Conservation (phyloP, 2,888 invertebrate species). For the Caenorhabditis afra region DNA sequence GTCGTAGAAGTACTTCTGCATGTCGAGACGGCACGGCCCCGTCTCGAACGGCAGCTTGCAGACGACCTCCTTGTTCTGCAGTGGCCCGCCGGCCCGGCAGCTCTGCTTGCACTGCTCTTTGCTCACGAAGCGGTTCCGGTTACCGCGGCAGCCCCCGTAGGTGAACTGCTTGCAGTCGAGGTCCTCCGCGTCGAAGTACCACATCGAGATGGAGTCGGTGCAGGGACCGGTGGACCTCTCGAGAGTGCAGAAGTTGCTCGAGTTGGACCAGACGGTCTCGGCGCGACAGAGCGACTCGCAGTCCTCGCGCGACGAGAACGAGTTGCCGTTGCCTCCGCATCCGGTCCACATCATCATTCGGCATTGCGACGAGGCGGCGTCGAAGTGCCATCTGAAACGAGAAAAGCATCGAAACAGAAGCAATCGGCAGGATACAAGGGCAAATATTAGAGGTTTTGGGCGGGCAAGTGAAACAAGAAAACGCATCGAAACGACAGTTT, state of each 20-base stretch:
- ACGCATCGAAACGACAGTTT: background rate
- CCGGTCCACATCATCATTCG: conserved; percentile 77
- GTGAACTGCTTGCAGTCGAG: conserved; percentile 74
- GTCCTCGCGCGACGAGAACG: conserved; percentile 74
- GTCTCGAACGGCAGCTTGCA: conserved; percentile 70
- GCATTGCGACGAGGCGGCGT: conserved; percentile 67
- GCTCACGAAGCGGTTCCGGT: conserved; percentile 67
- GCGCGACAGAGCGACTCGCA: conserved; percentile 74
- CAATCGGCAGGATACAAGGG: conserved; percentile 7
- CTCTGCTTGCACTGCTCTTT: conserved; percentile 55
- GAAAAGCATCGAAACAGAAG: background rate
- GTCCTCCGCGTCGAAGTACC: conserved; percentile 71
- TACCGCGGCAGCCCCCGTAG: conserved; percentile 79
- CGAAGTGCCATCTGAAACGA: conserved; percentile 75
- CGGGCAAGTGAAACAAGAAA: background rate
- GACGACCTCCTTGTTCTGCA: conserved; percentile 31
- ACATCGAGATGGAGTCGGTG: conserved; percentile 75
- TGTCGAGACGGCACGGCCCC: conserved; percentile 68
- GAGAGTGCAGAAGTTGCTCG: conserved; percentile 44
- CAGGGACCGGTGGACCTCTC: conserved; percentile 75
- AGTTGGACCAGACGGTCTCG: conserved; percentile 54
- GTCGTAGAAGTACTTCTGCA: conserved; percentile 74
- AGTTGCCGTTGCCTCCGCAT: conserved; percentile 79
- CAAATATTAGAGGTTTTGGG: conserved; percentile 16
- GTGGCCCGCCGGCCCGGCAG: conserved; percentile 18